phyloP scores from a whole-genome alignment of 2,113 vertebrate genomes.

The Epinephelus lanceolatus region DNA sequence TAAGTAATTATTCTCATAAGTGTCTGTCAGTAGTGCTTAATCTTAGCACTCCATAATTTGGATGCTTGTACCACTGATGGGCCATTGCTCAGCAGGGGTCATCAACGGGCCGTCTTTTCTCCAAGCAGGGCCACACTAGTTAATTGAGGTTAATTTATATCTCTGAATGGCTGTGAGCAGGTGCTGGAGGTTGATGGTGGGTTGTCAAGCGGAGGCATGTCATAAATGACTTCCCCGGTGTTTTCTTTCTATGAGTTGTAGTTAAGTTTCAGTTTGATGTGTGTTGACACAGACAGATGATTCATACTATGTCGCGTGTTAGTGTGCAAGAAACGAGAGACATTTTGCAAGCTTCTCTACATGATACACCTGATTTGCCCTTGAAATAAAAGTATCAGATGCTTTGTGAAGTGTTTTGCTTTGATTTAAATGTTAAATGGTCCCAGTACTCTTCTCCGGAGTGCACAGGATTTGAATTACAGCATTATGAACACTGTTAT shows the following conservation, averaged over 20 bases:
- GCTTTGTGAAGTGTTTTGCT: constrained; percentile 39
- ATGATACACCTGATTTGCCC: background rate
- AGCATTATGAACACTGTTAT: constrained; percentile 27
- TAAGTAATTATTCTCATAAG: constrained; percentile 55
- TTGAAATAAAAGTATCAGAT: constrained; percentile 21
- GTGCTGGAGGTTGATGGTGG: constrained; percentile 53
- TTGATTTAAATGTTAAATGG: constrained; percentile 21
- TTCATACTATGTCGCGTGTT: constrained; percentile 7
- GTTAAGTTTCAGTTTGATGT: constrained; percentile 16
- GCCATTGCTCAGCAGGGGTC: constrained; percentile 52
- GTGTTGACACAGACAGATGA: background rate
- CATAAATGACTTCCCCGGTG: constrained; percentile 18
- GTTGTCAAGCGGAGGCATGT: constrained; percentile 25
- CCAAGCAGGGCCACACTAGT: constrained; percentile 39
- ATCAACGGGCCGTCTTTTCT: constrained; percentile 30
- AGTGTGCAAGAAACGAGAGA: background rate
- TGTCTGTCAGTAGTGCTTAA: constrained; percentile 59
- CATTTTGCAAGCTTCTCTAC: background rate
- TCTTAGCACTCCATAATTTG: constrained; percentile 63
- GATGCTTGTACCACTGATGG: constrained; percentile 51
- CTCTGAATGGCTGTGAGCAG: constrained; percentile 58
- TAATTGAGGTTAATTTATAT: constrained; percentile 78
- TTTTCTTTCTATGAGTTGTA: constrained; percentile 17
- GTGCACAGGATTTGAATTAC: constrained; percentile 10
- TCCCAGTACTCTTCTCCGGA: background rate